Conservation (phyloP, 2,888 invertebrate genomes). For the Yponomeuta evonymella region DNA sequence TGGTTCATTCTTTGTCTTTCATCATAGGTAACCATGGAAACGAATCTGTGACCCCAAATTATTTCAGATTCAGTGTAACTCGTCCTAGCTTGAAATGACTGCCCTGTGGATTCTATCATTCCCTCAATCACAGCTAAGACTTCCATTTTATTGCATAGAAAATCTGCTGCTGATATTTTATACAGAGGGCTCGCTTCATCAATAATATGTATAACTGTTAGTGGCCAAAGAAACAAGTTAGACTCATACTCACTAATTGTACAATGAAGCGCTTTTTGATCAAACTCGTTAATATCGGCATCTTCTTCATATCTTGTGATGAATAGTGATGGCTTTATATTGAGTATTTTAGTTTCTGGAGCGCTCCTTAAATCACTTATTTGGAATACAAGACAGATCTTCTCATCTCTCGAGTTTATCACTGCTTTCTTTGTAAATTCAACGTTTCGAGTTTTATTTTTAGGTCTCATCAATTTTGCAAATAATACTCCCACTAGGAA, state of each 20-base stretch:
- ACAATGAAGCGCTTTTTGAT: constrained; percentile 86
- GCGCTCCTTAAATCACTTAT: constrained; percentile 92
- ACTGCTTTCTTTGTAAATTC: constrained; percentile 94
- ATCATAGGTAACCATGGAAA: constrained; percentile 85
- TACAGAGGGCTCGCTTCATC: constrained; percentile 91
- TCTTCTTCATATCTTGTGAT: constrained; percentile 88
- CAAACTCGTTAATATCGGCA: constrained; percentile 84
- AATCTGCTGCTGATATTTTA: constrained; percentile 90
- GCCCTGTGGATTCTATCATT: constrained; percentile 91
- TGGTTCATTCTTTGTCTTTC: constrained; percentile 82
- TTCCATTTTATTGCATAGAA: constrained; percentile 89
- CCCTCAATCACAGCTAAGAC: constrained; percentile 93
- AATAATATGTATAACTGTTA: constrained; percentile 93
- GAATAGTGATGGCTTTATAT: constrained; percentile 90
- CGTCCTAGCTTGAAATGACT: constrained; percentile 86
- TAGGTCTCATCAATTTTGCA: constrained; percentile 96
- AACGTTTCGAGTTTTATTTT: constrained; percentile 94
- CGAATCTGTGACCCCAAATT: constrained; percentile 91
- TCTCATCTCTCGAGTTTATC: constrained; percentile 90
- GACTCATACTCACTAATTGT: constrained; percentile 91
- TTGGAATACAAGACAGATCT: constrained; percentile 90
- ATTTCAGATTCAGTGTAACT: constrained; percentile 89
- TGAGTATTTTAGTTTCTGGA: constrained; percentile 90
- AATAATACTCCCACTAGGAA: constrained; percentile 92
- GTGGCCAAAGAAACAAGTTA: constrained; percentile 97